Percentiles rank a stretch among this genome's conserved stretches.
These are phyloP conservation scores for Pantherophis vulpinus DNA, from an alignment of 2,797 vertebrate genomes.

Conservation along the genomic window DNA sequence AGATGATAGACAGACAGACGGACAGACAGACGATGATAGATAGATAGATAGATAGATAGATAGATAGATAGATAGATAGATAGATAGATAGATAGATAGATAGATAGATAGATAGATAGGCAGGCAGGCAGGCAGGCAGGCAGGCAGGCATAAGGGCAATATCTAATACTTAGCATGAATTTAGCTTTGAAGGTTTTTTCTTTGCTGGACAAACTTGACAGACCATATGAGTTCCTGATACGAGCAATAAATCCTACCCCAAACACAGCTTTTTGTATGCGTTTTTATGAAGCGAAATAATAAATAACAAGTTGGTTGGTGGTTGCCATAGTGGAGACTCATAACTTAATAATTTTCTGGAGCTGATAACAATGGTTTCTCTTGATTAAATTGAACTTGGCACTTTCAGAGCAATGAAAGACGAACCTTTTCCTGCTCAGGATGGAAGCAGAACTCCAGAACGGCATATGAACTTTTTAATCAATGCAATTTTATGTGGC, in stretches of 20 bases:
- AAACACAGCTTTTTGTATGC: slow-evolving; percentile 25
- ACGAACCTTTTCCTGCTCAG: not conserved
- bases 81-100: not conserved
- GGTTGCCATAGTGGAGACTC: not conserved
- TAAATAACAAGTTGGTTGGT: slow-evolving; percentile 21
- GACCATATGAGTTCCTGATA: slow-evolving; percentile 9
- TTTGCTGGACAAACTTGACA: not conserved
- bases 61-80: not conserved
- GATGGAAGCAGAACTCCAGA: not conserved
- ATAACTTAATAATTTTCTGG: slow-evolving; percentile 2
- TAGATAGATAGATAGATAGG: no score
- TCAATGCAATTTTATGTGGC: not conserved
- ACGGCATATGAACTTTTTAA: slow-evolving; percentile 27
- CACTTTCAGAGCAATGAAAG: not conserved
- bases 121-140: not conserved
- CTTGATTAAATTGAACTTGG: slow-evolving; percentile 8
- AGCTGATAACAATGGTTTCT: not conserved
- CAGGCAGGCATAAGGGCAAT: not conserved
- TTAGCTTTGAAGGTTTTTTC: not conserved
- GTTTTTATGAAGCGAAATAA: slow-evolving; percentile 28
- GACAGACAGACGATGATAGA: not conserved
- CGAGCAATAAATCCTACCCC: not conserved
- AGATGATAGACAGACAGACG: not conserved
- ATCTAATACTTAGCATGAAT: not conserved
- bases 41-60: not conserved